phyloP scores from a whole-genome alignment of 2,797 vertebrate species.

The Phaenicophaeus curvirostris region DNA sequence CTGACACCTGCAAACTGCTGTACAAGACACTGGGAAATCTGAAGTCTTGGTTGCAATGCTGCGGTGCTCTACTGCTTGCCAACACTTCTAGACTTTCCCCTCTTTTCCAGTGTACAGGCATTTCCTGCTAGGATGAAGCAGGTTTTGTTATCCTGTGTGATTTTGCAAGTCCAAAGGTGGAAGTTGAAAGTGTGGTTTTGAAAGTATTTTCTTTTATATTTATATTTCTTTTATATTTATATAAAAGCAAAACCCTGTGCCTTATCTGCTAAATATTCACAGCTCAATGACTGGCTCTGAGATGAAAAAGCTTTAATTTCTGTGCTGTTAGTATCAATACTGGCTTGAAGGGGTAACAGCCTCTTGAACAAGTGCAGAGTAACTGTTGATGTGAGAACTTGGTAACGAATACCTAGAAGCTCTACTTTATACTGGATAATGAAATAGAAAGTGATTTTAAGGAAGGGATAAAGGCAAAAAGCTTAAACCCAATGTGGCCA shows the following conservation, averaged over 20 bases:
- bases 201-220: not conserved
- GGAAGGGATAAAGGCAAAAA: too few species aligned
- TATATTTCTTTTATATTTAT: not conserved
- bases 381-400: not conserved
- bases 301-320: not conserved
- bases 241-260: too few species aligned
- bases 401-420: too few species aligned
- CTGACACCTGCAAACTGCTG: too few species aligned
- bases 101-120: not conserved
- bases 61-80: not conserved
- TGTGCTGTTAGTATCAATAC: not conserved
- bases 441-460: not conserved
- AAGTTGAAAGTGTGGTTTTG: not conserved
- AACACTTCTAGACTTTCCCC: too few species aligned
- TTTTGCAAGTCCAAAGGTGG: not conserved
- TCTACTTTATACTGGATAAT: not conserved
- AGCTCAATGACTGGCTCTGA: accelerated
- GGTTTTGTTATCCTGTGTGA: not conserved
- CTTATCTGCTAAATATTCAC: not conserved
- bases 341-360: not conserved
- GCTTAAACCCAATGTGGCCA: too few species aligned
- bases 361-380: accelerated
- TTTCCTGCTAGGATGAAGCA: not conserved
- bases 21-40: accelerated
- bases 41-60: not conserved